These are phyloP conservation scores for Planococcus citri DNA, from an alignment of 1,140 invertebrate species.

Conservation along the genomic window DNA sequence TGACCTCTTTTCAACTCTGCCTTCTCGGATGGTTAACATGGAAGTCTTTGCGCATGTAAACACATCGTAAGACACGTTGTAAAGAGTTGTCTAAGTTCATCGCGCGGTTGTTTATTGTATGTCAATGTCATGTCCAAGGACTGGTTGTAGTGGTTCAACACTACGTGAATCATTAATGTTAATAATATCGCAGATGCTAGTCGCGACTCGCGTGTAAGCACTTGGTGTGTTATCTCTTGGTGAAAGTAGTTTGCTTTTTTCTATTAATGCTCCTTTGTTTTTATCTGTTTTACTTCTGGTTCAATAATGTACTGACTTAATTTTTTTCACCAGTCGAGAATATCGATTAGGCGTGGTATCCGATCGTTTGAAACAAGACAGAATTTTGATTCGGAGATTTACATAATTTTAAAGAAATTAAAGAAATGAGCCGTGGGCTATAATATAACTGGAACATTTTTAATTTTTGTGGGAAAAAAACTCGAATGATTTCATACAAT, in stretches of 20 bases:
- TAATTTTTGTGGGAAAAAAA: no score
- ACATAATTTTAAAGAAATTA: no score
- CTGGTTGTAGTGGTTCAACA: not conserved
- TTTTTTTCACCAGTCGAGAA: not conserved
- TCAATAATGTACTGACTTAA: not conserved
- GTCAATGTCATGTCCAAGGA: not conserved
- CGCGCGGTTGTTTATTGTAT: not conserved
- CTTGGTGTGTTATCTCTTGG: conserved; percentile 1
- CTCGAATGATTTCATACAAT: no score
- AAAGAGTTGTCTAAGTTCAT: not conserved
- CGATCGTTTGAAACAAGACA: no score
- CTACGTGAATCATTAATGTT: not conserved
- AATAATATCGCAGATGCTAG: not conserved
- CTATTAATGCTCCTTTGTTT: not conserved
- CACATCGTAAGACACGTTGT: not conserved
- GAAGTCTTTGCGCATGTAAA: not conserved
- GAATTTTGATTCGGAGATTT: no score
- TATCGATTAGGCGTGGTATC: no score
- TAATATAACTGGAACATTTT: no score
- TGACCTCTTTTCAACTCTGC: no score
- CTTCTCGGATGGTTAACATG: not conserved
- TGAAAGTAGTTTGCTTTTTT: not conserved
- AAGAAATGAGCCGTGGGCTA: no score
- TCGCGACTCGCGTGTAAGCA: not conserved
- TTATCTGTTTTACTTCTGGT: not conserved